A percentile compares a stretch with the other conserved stretches of the same genome.
These are phyloP conservation scores for Hirundo rustica DNA, from an alignment of 2,797 vertebrate genomes.

Conservation along the genomic window DNA sequence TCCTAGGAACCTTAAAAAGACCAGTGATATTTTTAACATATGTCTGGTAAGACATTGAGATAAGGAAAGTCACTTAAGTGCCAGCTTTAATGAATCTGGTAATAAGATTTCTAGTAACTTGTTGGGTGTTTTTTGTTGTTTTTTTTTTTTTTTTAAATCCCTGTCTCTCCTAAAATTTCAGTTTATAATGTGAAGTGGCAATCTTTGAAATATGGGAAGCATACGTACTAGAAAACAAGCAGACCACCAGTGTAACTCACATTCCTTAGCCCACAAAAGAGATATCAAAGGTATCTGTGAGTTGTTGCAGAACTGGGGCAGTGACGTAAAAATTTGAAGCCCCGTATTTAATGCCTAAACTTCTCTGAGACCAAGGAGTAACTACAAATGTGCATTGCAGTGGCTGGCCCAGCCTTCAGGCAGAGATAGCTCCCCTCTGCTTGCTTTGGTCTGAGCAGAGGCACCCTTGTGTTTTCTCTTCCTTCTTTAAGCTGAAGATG, in stretches of 20 bases:
- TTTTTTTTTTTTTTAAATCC: not conserved
- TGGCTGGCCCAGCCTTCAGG: not conserved
- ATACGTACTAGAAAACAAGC: not conserved
- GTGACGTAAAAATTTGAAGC: not conserved
- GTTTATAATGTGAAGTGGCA: not conserved
- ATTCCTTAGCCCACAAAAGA: not conserved
- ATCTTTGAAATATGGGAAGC: not conserved
- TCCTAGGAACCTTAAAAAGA: not conserved
- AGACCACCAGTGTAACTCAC: not conserved
- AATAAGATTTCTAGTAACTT: not conserved
- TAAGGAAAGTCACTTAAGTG: not conserved
- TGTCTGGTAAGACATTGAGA: not conserved
- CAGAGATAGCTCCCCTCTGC: not conserved
- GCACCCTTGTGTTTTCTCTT: not conserved
- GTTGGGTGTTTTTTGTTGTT: not conserved
- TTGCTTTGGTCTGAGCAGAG: not conserved
- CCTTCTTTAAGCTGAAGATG: not conserved
- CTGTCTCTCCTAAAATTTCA: not conserved
- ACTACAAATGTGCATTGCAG: not conserved
- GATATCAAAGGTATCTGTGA: not conserved
- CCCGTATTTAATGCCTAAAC: not conserved
- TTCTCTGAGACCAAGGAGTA: not conserved
- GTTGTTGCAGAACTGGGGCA: not conserved
- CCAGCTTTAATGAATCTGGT: not conserved
- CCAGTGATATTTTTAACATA: not conserved